Evolutionary conservation across 2,888 invertebrate species (phyloP).

Genomic region (Aelia acuminata): DNA sequence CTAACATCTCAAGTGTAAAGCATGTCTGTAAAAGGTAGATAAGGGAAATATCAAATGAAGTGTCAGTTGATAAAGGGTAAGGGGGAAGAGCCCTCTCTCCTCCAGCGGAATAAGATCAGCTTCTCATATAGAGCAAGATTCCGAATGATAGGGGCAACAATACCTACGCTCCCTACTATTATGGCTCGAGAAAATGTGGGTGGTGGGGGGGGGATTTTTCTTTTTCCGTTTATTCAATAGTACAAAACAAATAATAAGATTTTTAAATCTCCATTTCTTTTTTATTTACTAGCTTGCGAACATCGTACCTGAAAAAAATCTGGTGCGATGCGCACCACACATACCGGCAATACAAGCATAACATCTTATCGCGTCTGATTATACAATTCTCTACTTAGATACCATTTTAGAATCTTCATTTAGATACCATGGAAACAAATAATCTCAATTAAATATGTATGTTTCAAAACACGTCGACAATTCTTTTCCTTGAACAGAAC

Average conservation of each 20-base stretch:
- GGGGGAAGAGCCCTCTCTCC: neutral
- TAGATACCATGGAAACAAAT: too few relatives aligned
- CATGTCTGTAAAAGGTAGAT: neutral
- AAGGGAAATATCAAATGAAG: constrained; percentile 41
- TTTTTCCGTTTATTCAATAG: neutral
- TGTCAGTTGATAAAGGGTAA: constrained; percentile 38
- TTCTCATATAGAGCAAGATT: constrained; percentile 1
- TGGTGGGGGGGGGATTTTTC: neutral
- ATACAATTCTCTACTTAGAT: too few relatives aligned
- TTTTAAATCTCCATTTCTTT: neutral
- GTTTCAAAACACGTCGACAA: too few relatives aligned
- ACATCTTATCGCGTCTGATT: too few relatives aligned
- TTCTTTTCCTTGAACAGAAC: too few relatives aligned
- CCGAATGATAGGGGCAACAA: neutral
- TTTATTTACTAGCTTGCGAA: too few relatives aligned
- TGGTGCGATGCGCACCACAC: too few relatives aligned
- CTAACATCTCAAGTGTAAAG: constrained; percentile 18
- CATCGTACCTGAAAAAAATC: too few relatives aligned
- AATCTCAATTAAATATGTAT: too few relatives aligned
- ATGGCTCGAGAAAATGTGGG: neutral
- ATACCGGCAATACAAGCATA: too few relatives aligned
- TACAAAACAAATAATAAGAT: neutral
- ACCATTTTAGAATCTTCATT: too few relatives aligned
- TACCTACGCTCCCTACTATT: neutral
- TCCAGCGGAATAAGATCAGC: neutral